Percentiles rank a stretch among this genome's conserved stretches.
Evolutionary conservation across 2,797 vertebrate species (phyloP).

Genomic region (Dallia pectoralis): DNA sequence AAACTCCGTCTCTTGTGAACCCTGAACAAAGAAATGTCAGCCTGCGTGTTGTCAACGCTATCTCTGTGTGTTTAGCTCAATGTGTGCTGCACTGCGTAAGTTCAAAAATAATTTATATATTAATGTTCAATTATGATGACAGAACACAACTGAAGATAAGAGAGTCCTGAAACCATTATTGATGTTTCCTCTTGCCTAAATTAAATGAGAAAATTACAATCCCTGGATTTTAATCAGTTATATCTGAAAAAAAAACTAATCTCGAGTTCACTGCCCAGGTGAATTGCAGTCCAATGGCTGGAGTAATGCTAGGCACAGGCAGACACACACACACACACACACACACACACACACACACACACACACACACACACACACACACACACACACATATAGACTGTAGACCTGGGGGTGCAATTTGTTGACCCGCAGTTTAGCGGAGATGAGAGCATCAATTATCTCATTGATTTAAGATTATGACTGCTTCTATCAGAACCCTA

Average conservation of each 20-base stretch:
- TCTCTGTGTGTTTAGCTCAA: too few relatives aligned
- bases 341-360: neutral
- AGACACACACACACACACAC: neutral
- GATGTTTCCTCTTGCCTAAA: neutral
- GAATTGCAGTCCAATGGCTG: neutral
- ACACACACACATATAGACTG: neutral
- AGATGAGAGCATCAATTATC: neutral
- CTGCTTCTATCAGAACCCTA: neutral
- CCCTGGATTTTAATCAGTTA: neutral
- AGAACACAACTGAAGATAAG: neutral
- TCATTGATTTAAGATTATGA: conserved; percentile 1
- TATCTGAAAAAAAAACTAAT: neutral
- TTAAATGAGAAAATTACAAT: neutral
- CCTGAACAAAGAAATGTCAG: too few relatives aligned
- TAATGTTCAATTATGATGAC: neutral
- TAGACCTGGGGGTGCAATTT: neutral
- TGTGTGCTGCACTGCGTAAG: neutral
- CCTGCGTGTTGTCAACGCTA: neutral
- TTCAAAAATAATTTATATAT: neutral
- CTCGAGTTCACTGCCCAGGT: neutral
- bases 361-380: conserved; percentile 2
- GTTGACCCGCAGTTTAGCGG: neutral
- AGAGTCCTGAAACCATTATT: neutral
- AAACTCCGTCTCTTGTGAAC: too few relatives aligned
- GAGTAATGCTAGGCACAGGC: neutral